A percentile compares a stretch with the other conserved stretches of the same genome.
Evolutionary conservation across 2,888 invertebrate genomes (phyloP).

Genomic region (Chrysodeixis includens): DNA sequence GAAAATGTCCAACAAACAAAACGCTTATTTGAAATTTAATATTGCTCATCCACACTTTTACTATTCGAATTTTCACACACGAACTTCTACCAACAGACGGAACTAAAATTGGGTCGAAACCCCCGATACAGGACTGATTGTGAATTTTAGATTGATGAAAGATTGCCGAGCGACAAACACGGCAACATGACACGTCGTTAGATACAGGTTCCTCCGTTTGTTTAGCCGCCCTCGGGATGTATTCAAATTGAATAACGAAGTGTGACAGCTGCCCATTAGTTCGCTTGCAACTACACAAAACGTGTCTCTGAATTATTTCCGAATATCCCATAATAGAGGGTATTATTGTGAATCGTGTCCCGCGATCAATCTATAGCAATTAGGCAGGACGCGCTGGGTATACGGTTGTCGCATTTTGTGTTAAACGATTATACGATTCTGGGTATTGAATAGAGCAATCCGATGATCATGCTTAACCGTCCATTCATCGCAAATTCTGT

Average conservation of each 20-base stretch:
- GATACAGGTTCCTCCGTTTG: slow-evolving; percentile 54
- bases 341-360: slow-evolving; percentile 38
- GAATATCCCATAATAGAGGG: slow-evolving; percentile 42
- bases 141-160: background rate
- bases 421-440: slow-evolving; percentile 35
- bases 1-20: too few species aligned
- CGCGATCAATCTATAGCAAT: slow-evolving; percentile 49
- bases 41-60: too few species aligned
- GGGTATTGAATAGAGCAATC: slow-evolving; percentile 23
- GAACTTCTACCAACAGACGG: background rate
- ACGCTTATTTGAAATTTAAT: too few species aligned
- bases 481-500: slow-evolving; percentile 23
- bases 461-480: slow-evolving; percentile 23
- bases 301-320: slow-evolving; percentile 47
- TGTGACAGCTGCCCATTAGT: slow-evolving; percentile 62
- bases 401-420: slow-evolving; percentile 49
- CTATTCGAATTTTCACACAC: too few species aligned
- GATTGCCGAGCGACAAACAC: slow-evolving; percentile 15
- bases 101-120: background rate
- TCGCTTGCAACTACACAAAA: slow-evolving; percentile 30
- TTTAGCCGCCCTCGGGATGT: slow-evolving; percentile 61
- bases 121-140: background rate
- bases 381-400: slow-evolving; percentile 35
- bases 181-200: slow-evolving; percentile 30
- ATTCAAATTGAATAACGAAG: slow-evolving; percentile 73